phyloP scores from a whole-genome alignment of 2,888 invertebrate species.

The Rhaphigaster nebulosa region DNA sequence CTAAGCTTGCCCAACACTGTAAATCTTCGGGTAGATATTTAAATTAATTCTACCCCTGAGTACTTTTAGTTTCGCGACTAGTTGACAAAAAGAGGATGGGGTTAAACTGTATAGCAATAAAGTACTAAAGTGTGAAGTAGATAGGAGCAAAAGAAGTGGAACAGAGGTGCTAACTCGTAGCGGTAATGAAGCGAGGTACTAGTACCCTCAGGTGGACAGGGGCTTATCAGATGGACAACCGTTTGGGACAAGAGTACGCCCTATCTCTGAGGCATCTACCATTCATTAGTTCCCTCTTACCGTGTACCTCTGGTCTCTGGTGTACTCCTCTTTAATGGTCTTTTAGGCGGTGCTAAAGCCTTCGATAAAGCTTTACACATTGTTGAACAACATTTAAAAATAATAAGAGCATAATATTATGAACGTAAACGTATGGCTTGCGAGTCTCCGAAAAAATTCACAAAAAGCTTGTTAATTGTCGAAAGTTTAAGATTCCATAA shows the following conservation, averaged over 20 bases:
- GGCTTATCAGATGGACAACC: conserved; percentile 52
- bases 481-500: too few species aligned
- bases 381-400: neutral
- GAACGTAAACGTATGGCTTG: too few species aligned
- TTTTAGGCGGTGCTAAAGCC: neutral
- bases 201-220: neutral
- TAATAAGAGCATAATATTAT: neutral
- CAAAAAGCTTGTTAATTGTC: too few species aligned
- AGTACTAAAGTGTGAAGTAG: conserved; percentile 36
- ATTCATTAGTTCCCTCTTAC: conserved; percentile 49
- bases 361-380: neutral
- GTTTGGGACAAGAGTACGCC: conserved; percentile 33
- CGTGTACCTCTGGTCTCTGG: neutral
- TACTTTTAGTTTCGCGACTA: neutral
- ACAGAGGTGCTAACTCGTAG: conserved; percentile 26
- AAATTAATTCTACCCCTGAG: neutral
- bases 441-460: too few species aligned
- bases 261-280: conserved; percentile 43
- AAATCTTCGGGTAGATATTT: neutral
- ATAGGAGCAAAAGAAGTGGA: conserved; percentile 2
- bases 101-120: conserved; percentile 12
- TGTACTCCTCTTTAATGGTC: conserved; percentile 9
- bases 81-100: neutral
- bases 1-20: too few species aligned
- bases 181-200: conserved; percentile 50